Percentiles rank a stretch among this genome's conserved stretches.
phyloP scores from a whole-genome alignment of 2,888 invertebrate species.

The Pristionchus exspectatus region DNA sequence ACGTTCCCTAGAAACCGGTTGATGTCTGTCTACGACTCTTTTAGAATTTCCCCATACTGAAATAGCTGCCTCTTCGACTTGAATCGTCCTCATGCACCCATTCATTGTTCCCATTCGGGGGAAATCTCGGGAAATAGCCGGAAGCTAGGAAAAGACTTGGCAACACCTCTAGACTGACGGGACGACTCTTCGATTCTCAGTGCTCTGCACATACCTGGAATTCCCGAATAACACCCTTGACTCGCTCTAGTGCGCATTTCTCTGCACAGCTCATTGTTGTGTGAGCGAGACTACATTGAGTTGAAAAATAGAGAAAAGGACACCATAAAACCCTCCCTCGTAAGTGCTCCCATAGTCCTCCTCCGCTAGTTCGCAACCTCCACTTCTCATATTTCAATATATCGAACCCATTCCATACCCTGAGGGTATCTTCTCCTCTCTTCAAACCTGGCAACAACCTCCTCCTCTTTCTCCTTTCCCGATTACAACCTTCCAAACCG shows the following conservation, averaged over 20 bases:
- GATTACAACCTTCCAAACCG: background rate
- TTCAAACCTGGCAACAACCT: conserved; percentile 2
- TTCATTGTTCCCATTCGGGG: background rate
- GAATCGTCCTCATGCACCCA: background rate
- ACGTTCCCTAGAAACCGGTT: background rate
- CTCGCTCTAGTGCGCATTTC: background rate
- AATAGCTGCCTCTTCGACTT: background rate
- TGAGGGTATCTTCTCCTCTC: background rate
- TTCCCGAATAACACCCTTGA: background rate
- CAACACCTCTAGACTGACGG: background rate
- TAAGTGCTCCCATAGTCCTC: background rate
- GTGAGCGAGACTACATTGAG: background rate
- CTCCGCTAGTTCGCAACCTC: background rate
- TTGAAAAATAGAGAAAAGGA: background rate
- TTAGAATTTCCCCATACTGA: background rate
- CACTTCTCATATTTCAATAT: background rate
- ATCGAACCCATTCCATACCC: background rate
- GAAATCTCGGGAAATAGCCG: background rate
- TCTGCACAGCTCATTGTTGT: background rate
- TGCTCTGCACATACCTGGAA: background rate
- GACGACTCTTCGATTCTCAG: background rate
- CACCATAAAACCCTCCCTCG: background rate
- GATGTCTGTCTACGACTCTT: background rate
- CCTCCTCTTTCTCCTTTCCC: background rate
- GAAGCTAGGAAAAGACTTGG: background rate